Percentiles rank a stretch among this genome's conserved stretches.
phyloP scores from a whole-genome alignment of 2,113 vertebrate genomes.

The Aphyosemion australe region DNA sequence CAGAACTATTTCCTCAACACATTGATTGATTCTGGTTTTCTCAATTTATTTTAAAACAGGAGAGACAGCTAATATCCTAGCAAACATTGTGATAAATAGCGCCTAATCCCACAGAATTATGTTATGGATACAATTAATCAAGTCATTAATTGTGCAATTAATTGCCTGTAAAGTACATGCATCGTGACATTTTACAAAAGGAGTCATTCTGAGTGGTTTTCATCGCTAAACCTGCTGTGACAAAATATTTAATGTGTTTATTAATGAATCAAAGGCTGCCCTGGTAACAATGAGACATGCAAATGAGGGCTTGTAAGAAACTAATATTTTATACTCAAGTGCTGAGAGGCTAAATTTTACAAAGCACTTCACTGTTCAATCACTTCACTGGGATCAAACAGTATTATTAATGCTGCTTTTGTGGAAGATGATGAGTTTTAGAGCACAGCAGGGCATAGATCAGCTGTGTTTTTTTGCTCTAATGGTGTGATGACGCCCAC shows the following conservation, averaged over 20 bases:
- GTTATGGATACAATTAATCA: slow-evolving; percentile 20
- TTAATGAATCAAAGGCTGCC: slow-evolving; percentile 27
- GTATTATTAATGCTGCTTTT: slow-evolving; percentile 52
- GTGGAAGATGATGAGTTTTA: slow-evolving; percentile 31
- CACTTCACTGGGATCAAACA: slow-evolving; percentile 47
- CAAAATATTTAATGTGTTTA: slow-evolving; percentile 17
- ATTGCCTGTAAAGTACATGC: slow-evolving; percentile 11
- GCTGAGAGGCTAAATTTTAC: slow-evolving; percentile 27
- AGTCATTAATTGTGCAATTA: slow-evolving; percentile 24
- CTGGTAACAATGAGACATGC: slow-evolving; percentile 14
- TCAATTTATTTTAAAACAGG: background rate
- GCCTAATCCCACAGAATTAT: slow-evolving; percentile 27
- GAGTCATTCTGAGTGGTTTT: slow-evolving; percentile 28
- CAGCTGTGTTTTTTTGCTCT: slow-evolving; percentile 23
- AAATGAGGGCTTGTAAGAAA: slow-evolving; percentile 13
- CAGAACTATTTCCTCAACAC: too few relatives aligned
- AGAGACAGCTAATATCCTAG: background rate
- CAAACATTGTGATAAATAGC: slow-evolving; percentile 3
- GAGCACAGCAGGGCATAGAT: slow-evolving; percentile 45
- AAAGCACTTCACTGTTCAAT: slow-evolving; percentile 21
- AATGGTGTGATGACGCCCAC: slow-evolving; percentile 45
- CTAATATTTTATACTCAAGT: slow-evolving; percentile 13
- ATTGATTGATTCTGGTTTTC: background rate
- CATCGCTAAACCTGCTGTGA: slow-evolving; percentile 28
- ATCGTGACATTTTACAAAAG: slow-evolving; percentile 33